Evolutionary conservation across 1,140 invertebrate genomes (phyloP).

Genomic region (Centruroides vittatus): DNA sequence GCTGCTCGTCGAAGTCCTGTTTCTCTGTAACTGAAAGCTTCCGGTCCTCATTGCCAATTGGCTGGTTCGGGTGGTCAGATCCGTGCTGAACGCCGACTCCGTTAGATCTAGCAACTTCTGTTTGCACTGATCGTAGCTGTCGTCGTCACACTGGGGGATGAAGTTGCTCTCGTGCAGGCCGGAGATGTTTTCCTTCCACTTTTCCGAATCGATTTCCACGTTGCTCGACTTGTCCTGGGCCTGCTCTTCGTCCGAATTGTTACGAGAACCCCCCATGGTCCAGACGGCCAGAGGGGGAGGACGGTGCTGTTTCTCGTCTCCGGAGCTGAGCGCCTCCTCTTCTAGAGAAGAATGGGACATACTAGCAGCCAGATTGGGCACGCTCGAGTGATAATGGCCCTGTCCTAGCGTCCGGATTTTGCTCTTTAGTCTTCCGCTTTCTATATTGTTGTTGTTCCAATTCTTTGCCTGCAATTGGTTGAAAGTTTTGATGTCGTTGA

Average conservation of each 20-base stretch:
- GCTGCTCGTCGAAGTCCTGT: no score
- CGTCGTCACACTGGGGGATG: not conserved
- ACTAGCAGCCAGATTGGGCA: constrained; percentile 3
- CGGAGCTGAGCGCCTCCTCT: no score
- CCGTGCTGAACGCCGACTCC: constrained; percentile 4
- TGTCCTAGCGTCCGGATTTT: not conserved
- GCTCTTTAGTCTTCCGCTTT: not conserved
- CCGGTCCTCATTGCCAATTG: constrained; percentile 4
- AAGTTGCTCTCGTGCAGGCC: not conserved
- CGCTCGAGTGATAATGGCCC: constrained; percentile 8
- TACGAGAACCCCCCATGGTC: not conserved
- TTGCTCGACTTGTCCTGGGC: not conserved
- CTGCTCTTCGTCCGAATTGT: constrained; percentile 5
- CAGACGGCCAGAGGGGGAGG: not conserved
- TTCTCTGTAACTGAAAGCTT: constrained; percentile 10
- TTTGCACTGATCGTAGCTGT: not conserved
- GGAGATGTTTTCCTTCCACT: constrained; percentile 3
- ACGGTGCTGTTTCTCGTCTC: not conserved
- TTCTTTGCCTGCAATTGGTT: not conserved
- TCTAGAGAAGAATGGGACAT: not conserved
- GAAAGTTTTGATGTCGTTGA: constrained; percentile 25
- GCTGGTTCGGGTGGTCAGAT: constrained; percentile 5
- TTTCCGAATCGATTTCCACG: constrained; percentile 3
- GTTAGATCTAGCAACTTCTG: not conserved
- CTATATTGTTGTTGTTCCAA: not conserved